Evolutionary conservation across 2,797 vertebrate species (phyloP).

Genomic region (Podarcis lilfordi): DNA sequence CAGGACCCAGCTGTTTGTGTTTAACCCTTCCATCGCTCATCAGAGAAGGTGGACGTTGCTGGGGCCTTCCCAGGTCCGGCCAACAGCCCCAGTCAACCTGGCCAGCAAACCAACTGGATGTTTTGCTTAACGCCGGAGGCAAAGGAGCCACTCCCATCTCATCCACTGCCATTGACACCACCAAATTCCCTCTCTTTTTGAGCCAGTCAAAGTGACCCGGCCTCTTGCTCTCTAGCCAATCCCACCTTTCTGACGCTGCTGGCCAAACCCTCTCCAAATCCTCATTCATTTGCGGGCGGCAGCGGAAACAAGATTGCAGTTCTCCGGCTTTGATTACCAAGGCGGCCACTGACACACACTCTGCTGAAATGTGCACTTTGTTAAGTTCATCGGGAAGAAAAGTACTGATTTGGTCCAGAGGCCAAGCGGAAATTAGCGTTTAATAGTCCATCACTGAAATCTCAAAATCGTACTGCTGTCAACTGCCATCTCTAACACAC

Average conservation of each 20-base stretch:
- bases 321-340: background rate
- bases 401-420: too few species aligned
- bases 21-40: conserved; percentile 71
- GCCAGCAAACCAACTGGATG: background rate
- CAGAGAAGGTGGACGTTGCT: background rate
- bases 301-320: background rate
- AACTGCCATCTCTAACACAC: background rate
- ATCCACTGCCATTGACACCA: background rate
- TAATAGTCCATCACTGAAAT: background rate
- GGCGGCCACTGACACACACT: too few species aligned
- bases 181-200: background rate
- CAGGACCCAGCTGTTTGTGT: conserved; percentile 70
- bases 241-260: too few species aligned
- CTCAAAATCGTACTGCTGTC: background rate
- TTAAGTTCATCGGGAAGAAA: too few species aligned
- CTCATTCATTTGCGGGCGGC: background rate
- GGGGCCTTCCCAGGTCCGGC: background rate
- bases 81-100: background rate
- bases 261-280: background rate
- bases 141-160: background rate
- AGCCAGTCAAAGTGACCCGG: background rate
- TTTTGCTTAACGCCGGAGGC: background rate
- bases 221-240: conserved; percentile 1
- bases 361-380: background rate
- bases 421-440: background rate